These are phyloP conservation scores for Rhinogobius similis DNA, from an alignment of 2,113 vertebrate species.

Conservation along the genomic window DNA sequence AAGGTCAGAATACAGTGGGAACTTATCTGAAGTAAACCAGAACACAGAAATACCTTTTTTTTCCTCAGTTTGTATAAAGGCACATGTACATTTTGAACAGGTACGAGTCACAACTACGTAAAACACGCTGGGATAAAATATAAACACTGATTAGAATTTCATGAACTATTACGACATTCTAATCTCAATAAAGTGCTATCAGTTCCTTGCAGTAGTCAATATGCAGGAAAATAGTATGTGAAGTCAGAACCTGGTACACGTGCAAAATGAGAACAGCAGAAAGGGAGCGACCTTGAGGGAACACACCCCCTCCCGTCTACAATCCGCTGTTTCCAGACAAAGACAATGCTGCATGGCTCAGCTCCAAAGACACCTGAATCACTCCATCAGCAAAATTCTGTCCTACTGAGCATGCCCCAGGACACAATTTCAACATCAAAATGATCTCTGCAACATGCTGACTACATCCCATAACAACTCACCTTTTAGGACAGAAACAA, in stretches of 20 bases:
- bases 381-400: conserved; percentile 57
- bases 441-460: not conserved
- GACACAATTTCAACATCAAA: not conserved
- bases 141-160: not conserved
- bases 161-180: not conserved
- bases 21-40: conserved; percentile 8
- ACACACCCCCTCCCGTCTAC: conserved; percentile 38
- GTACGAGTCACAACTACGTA: not conserved
- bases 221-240: not conserved
- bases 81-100: not conserved
- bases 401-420: conserved; percentile 9
- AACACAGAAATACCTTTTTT: not conserved
- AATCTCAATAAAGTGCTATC: not conserved
- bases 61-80: not conserved
- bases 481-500: conserved; percentile 39
- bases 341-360: conserved; percentile 59
- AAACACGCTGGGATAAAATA: not conserved
- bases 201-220: not conserved
- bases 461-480: conserved; percentile 29
- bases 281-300: conserved; percentile 64
- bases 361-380: conserved; percentile 50
- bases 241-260: not conserved
- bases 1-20: conserved; percentile 34
- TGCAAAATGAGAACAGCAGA: conserved; percentile 30
- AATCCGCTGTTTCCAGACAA: conserved; percentile 59